Percentiles rank a stretch among this genome's conserved stretches.
phyloP scores from a whole-genome alignment of 2,113 vertebrate genomes.

The Panthera uncia region DNA sequence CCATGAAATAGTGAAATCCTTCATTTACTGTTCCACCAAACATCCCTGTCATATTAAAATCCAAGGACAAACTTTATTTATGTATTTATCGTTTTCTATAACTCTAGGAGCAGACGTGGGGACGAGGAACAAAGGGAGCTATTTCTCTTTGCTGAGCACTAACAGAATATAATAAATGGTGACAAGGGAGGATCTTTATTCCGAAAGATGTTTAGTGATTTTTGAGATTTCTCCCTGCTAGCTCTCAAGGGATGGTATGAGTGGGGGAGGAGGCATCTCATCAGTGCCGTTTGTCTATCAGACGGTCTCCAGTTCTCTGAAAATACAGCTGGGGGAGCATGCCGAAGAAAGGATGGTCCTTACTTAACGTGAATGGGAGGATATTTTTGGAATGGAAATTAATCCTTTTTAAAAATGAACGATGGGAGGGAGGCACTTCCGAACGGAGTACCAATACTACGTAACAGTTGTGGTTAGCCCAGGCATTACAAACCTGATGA shows the following conservation, averaged over 20 bases:
- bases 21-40: background rate
- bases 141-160: background rate
- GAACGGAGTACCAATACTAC: background rate
- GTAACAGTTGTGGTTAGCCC: background rate
- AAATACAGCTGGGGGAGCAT: background rate
- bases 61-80: background rate
- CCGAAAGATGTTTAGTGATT: background rate
- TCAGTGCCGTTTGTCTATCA: background rate
- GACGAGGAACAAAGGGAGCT: background rate
- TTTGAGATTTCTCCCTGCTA: background rate
- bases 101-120: background rate
- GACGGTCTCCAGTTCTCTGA: background rate
- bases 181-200: background rate
- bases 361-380: background rate
- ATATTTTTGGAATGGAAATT: constrained; percentile 31
- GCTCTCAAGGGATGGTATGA: background rate
- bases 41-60: background rate
- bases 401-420: constrained; percentile 50
- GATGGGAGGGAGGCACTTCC: background rate
- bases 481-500: background rate
- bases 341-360: background rate
- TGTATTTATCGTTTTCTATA: background rate
- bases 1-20: background rate
- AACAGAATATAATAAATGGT: background rate
- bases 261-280: background rate